These are phyloP conservation scores for Ancistrus triradiatus DNA, from an alignment of 2,113 vertebrate genomes.

Conservation along the genomic window DNA sequence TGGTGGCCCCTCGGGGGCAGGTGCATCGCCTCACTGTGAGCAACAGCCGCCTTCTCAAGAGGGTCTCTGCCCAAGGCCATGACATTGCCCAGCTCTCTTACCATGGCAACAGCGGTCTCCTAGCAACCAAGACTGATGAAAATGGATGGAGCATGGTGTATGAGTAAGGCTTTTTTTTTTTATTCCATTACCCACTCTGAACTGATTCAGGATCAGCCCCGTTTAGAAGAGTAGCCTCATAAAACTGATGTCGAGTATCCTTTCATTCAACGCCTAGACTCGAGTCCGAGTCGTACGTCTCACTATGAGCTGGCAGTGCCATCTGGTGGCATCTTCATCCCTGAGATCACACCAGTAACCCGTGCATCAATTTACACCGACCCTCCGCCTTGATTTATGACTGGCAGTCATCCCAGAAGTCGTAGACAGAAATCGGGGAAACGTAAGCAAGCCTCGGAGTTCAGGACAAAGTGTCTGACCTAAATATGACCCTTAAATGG, in stretches of 20 bases:
- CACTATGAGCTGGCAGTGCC: slow-evolving; percentile 51
- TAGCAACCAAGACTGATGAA: slow-evolving; percentile 94
- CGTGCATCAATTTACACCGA: background rate
- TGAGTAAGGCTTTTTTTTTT: slow-evolving; percentile 75
- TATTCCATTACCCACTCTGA: background rate
- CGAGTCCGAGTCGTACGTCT: background rate
- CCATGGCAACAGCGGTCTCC: slow-evolving; percentile 87
- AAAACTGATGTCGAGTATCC: too few relatives aligned
- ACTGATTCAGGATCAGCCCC: background rate
- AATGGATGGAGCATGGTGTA: slow-evolving; percentile 97
- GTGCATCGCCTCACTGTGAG: slow-evolving; percentile 93
- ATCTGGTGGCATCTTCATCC: slow-evolving; percentile 54
- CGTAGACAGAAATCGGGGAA: background rate
- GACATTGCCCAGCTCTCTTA: slow-evolving; percentile 93
- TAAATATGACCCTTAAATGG: slow-evolving; percentile 7
- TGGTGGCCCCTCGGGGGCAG: slow-evolving; percentile 86
- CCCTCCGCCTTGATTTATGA: background rate
- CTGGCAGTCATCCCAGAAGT: background rate
- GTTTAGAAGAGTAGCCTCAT: too few relatives aligned
- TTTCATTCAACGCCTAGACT: too few relatives aligned
- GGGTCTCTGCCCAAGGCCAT: slow-evolving; percentile 90
- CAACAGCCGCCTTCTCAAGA: slow-evolving; percentile 84
- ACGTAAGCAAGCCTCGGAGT: background rate
- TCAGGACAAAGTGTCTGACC: background rate
- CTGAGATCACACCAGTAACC: background rate